Percentiles rank a stretch among this genome's conserved stretches.
Conservation (phyloP, 2,888 invertebrate genomes). For the Uropetala carovei region DNA sequence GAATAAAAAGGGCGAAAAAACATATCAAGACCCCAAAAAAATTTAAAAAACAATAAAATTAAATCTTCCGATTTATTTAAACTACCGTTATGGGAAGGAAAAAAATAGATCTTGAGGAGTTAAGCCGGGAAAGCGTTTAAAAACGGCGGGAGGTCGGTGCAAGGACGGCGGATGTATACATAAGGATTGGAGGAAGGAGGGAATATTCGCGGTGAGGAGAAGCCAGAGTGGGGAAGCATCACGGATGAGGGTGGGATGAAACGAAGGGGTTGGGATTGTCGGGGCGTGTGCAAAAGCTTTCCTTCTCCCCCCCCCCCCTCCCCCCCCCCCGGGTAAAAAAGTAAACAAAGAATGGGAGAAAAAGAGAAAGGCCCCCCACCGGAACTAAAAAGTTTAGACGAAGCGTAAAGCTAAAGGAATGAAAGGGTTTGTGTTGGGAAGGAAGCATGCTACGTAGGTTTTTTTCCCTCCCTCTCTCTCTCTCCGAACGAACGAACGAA, state of each 20-base stretch:
- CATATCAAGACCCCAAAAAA: neutral
- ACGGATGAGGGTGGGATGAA: neutral
- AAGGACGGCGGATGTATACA: slow-evolving; percentile 60
- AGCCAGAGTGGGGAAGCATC: neutral
- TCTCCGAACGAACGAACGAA: slow-evolving; percentile 25
- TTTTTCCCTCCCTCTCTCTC: too few species aligned
- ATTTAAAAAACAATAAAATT: slow-evolving; percentile 1
- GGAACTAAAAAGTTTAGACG: slow-evolving; percentile 56
- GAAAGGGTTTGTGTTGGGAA: slow-evolving; percentile 33
- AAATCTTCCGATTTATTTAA: slow-evolving; percentile 4
- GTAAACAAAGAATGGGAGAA: slow-evolving; percentile 40
- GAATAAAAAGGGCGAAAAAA: neutral
- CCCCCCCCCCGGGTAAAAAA: slow-evolving; percentile 15
- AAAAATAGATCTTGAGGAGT: neutral
- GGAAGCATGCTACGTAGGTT: slow-evolving; percentile 24
- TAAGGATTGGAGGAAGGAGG: slow-evolving; percentile 28
- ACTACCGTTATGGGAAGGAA: neutral
- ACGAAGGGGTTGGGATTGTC: neutral
- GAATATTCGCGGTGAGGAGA: slow-evolving; percentile 20
- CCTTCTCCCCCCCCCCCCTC: neutral
- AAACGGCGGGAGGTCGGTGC: slow-evolving; percentile 38
- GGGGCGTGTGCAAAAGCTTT: slow-evolving; percentile 41
- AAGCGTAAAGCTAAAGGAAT: slow-evolving; percentile 48
- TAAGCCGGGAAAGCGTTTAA: neutral
- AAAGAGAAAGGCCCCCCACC: neutral